These are phyloP conservation scores for Ceyx margarethae DNA, from an alignment of 2,113 vertebrate genomes.

Conservation along the genomic window DNA sequence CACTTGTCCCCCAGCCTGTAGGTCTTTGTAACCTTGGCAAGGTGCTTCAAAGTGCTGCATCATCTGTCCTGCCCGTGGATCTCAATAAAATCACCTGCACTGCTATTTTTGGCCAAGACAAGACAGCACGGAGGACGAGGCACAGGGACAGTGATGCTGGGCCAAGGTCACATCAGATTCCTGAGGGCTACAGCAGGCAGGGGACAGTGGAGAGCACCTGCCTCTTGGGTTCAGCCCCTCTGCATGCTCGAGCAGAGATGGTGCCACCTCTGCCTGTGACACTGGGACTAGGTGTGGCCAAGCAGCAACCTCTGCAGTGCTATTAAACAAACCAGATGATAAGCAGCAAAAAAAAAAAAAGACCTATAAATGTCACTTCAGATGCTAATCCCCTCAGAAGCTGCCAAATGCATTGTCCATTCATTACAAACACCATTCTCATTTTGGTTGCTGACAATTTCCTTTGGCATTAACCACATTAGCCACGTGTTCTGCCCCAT, in stretches of 20 bases:
- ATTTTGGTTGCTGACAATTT: not conserved
- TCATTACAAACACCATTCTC: not conserved
- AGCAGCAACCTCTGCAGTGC: not conserved
- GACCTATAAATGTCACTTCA: not conserved
- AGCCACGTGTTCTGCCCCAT: not conserved
- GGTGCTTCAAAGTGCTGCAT: not conserved
- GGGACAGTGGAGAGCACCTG: fast-evolving
- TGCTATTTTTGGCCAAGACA: not conserved
- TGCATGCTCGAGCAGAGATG: not conserved
- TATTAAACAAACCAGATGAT: not conserved
- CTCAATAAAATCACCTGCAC: slow-evolving; percentile 1
- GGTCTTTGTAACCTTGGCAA: not conserved
- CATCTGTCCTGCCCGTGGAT: not conserved
- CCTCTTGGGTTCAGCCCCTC: not conserved
- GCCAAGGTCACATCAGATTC: not conserved
- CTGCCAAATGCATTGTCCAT: not conserved
- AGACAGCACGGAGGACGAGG: not conserved
- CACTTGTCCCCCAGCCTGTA: not conserved
- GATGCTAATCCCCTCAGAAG: not conserved
- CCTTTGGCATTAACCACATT: not conserved
- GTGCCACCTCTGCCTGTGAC: not conserved
- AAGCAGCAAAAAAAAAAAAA: not conserved
- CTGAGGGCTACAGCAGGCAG: not conserved
- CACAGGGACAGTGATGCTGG: not conserved
- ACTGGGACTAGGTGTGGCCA: not conserved